Evolutionary conservation across 2,113 vertebrate species (phyloP), one percentile per base, ranked within the genome.

Genomic region (Dipodomys ordii): DNA sequence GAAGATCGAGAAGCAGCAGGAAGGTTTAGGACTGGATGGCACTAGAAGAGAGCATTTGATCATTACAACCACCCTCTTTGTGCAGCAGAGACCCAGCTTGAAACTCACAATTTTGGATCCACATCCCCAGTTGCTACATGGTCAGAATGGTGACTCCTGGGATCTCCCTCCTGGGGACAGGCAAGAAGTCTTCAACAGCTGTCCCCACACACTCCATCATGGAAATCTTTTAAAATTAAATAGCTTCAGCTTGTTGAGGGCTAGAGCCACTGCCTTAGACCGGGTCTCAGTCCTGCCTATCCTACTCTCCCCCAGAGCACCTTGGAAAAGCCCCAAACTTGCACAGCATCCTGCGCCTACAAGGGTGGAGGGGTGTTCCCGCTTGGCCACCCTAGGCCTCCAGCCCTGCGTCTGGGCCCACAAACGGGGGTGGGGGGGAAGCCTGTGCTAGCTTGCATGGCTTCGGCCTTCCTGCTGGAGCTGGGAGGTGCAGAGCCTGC

Each of bases 51-150:
- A 23, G 32, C 64, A 49, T n/a, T 67, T 2, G 1, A 91, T 57
- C 83, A 88, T 25, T 49, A 18, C 16, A 83, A 30, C 18, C 84
- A 57, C 15, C 85, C 68, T 84, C 89, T 97, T 94, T 97, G 94
- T 95, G 84, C 11, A 2, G 13, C 82, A n/a, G 44, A 93, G 39
- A 80, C 60, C 64, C 68, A 76, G 68, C 57, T 35, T 16, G 1
- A 28, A 83, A 67, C 64, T 76, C 79, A 57, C 53, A 72, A 74
- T 30, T 22, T 28, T 0, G 1, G 64, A 62, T 87, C 77, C 44
- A 82, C 93, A 73, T 44, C 72, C 46, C 74, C 44, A 28, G 65
- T 30, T 30, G 83, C 76, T 69, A 60, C 23, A 25, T 22, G 0
- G 53, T 60, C 46, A 28, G 79, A 87, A 19, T 1, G 3, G 60